Evolutionary conservation across 2,888 invertebrate species (phyloP), one percentile per base, ranked within the genome.

Genomic region (Acanthosepion lycidas): DNA sequence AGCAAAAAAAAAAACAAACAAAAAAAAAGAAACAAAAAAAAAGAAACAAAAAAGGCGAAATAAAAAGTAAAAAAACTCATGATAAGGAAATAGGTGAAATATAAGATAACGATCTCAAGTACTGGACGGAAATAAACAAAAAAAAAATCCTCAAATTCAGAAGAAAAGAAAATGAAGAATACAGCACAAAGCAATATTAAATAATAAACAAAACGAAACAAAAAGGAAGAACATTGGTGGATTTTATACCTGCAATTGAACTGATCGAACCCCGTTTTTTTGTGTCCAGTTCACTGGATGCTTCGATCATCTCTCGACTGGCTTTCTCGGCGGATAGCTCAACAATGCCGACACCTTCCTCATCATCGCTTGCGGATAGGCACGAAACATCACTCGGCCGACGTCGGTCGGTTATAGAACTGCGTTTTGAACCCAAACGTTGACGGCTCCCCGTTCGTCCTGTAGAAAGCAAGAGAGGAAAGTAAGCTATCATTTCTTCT

Each of bases 261-360:
- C 94, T 64, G 59, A 94, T 64, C 2, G 94, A 64, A 55, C 55
- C 94, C 33, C 59, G 55, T 94, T 64, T 55, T 64, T 94, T 94
- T 23, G 55, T 64, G 59, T 94, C 94, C 59, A 64, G 33, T 64
- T 94, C 59, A 64, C 59, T 94, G 5, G 94, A 94, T 55, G 59
- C 96, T 28, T 96, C 96, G 55, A 96, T 96, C 8, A 95, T 95
- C 8, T 96, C 96, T 42, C 96, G 96, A 23, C 96, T 96, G 18
- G 97, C 96, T 42, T 96, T 96, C 94, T 96, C 96, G 15, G 97
- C 96, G 23, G 97, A 96, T 51, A 97, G 95, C 95, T 97, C 97
- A 26, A 97, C 95, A 94, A 96, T 97, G 1, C 96, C 96, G 1
- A 95, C 95, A 42, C 95, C 95, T n/a, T 94, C 94, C 94, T 96